These are phyloP conservation scores for Lottia scabra DNA, from an alignment of 2,888 invertebrate genomes.

Conservation along the genomic window DNA sequence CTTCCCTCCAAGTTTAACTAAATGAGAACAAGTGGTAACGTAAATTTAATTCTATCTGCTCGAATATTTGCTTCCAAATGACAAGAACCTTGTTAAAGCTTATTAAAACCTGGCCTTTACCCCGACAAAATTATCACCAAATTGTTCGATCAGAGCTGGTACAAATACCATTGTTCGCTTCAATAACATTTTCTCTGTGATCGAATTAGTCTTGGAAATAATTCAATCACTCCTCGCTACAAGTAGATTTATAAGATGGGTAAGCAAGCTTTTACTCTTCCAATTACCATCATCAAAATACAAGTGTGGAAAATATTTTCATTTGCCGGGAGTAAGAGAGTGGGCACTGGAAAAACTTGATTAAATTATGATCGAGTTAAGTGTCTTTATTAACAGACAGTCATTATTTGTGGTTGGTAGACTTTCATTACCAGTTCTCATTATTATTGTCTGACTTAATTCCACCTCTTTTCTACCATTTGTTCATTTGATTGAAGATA, in stretches of 20 bases:
- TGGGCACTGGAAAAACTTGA: conserved; percentile 14
- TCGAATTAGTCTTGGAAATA: conserved; percentile 19
- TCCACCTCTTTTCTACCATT: not conserved
- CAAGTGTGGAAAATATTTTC: conserved; percentile 23
- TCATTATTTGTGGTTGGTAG: conserved; percentile 15
- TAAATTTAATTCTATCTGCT: conserved; percentile 1
- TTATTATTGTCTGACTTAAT: conserved; percentile 1
- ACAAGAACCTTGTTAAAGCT: not conserved
- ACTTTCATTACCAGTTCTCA: not conserved
- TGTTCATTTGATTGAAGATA: not conserved
- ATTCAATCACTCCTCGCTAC: conserved; percentile 15
- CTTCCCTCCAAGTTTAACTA: not conserved
- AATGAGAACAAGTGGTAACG: conserved; percentile 7
- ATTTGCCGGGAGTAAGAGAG: conserved; percentile 18
- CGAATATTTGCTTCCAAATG: not conserved
- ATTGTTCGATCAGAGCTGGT: conserved; percentile 9
- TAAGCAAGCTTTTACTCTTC: conserved; percentile 13
- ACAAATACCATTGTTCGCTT: conserved; percentile 25
- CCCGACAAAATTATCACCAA: not conserved
- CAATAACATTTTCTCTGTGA: conserved; percentile 23
- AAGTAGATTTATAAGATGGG: conserved; percentile 11
- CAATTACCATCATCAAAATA: conserved; percentile 22
- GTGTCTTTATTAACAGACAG: conserved; percentile 26
- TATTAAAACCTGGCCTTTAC: not conserved
- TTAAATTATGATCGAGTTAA: conserved; percentile 23